A percentile compares a stretch with the other conserved stretches of the same genome.
These are phyloP conservation scores for Apus apus DNA, from an alignment of 2,113 vertebrate species.

Conservation along the genomic window DNA sequence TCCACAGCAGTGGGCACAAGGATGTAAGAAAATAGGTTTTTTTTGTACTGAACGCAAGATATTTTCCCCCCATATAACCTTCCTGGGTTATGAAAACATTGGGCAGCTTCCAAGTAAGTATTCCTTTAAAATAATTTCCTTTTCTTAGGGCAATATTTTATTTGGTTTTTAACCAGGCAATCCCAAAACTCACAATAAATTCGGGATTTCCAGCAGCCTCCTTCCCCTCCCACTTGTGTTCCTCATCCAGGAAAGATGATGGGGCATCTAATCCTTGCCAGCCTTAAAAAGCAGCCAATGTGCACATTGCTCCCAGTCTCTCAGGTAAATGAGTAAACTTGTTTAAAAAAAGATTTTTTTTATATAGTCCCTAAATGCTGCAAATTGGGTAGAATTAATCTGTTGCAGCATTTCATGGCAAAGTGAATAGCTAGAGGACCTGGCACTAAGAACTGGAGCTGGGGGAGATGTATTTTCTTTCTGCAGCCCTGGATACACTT, in stretches of 20 bases:
- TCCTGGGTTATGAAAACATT: not conserved
- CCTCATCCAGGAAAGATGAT: not conserved
- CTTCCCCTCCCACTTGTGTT: accelerated
- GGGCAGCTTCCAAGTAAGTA: not conserved
- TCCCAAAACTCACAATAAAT: not conserved
- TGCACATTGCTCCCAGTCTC: not conserved
- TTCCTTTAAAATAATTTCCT: not conserved
- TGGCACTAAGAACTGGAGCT: not conserved
- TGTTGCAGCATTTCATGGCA: not conserved
- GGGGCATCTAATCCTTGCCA: not conserved
- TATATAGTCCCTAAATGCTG: not conserved
- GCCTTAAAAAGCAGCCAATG: not conserved
- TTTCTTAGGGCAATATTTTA: not conserved
- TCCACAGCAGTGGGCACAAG: not conserved
- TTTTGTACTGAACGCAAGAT: not conserved
- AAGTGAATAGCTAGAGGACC: not conserved
- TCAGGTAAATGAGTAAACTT: not conserved
- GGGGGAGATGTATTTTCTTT: not conserved
- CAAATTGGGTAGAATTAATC: not conserved
- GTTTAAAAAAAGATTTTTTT: not conserved
- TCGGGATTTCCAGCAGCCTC: not conserved
- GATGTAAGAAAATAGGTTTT: not conserved
- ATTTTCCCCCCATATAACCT: not conserved
- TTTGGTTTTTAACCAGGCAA: not conserved
- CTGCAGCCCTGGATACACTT: not conserved